phyloP scores from a whole-genome alignment of 2,888 invertebrate species.

The Allacma fusca region DNA sequence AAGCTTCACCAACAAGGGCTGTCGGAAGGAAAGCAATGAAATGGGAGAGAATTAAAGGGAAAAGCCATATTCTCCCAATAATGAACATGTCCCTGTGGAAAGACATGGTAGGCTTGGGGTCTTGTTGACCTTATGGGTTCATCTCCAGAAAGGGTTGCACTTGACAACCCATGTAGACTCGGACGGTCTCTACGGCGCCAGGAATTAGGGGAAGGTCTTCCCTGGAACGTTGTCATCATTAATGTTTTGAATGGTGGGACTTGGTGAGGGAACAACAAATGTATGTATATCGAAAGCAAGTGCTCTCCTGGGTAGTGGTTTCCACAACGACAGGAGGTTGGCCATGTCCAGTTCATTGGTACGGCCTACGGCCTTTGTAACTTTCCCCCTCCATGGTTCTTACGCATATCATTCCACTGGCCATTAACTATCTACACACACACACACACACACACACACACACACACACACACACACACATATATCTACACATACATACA shows the following conservation, averaged over 20 bases:
- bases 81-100: not conserved
- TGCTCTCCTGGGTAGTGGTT: not conserved
- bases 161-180: conserved; percentile 33
- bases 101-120: not conserved
- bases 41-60: not conserved
- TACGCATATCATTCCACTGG: not conserved
- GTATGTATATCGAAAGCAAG: not conserved
- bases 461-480: not conserved
- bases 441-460: no score
- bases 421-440: not conserved
- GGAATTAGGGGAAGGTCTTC: conserved; percentile 34
- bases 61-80: not conserved
- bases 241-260: conserved; percentile 8
- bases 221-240: conserved; percentile 30
- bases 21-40: not conserved
- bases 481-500: not conserved
- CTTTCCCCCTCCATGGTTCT: conserved; percentile 22
- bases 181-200: conserved; percentile 36
- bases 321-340: not conserved
- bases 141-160: not conserved
- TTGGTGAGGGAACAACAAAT: conserved; percentile 15
- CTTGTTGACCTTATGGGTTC: conserved; percentile 14
- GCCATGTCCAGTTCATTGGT: conserved; percentile 21
- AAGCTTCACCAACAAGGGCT: no score
- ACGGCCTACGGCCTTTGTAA: conserved; percentile 1